These are phyloP conservation scores for Drosophila affinis DNA, from an alignment of 2,888 invertebrate genomes.

Conservation along the genomic window DNA sequence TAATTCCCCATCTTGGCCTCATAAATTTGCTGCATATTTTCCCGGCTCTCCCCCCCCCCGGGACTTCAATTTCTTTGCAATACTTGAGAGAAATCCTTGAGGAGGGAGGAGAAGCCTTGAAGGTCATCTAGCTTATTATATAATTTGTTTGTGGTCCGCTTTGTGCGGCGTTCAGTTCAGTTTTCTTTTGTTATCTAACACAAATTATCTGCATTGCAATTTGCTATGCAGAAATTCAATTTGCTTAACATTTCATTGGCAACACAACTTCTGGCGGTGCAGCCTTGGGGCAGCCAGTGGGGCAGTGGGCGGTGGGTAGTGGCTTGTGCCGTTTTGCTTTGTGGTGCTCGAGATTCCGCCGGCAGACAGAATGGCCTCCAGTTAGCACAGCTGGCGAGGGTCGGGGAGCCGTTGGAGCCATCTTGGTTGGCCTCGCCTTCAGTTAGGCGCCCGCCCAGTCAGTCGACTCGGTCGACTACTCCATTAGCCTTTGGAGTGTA, in stretches of 20 bases:
- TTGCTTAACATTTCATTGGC: conserved; percentile 73
- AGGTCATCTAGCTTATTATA: conserved; percentile 26
- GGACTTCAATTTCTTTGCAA: neutral
- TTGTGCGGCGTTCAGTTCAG: conserved; percentile 13
- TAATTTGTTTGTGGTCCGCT: conserved; percentile 28
- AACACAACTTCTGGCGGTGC: conserved; percentile 65
- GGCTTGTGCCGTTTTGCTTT: conserved; percentile 49
- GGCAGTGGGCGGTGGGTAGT: conserved; percentile 6
- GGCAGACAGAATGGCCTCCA: conserved; percentile 34
- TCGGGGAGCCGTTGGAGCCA: conserved; percentile 6
- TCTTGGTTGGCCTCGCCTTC: conserved; percentile 57
- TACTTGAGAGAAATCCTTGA: neutral
- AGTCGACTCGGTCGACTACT: conserved; percentile 77
- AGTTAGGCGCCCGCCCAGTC: conserved; percentile 63
- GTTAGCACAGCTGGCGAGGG: conserved; percentile 9
- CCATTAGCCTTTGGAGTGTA: conserved; percentile 79
- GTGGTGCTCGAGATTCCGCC: conserved; percentile 45
- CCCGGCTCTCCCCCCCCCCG: neutral
- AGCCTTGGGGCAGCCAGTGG: conserved; percentile 17
- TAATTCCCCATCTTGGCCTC: neutral
- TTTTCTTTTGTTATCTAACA: conserved; percentile 50
- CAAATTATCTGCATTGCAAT: conserved; percentile 68
- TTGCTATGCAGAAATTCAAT: conserved; percentile 74
- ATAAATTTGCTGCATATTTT: neutral
- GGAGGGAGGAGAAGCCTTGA: neutral